Percentiles rank a stretch among this genome's conserved stretches.
Evolutionary conservation across 2,113 vertebrate genomes (phyloP).

Genomic region (Bos indicus): DNA sequence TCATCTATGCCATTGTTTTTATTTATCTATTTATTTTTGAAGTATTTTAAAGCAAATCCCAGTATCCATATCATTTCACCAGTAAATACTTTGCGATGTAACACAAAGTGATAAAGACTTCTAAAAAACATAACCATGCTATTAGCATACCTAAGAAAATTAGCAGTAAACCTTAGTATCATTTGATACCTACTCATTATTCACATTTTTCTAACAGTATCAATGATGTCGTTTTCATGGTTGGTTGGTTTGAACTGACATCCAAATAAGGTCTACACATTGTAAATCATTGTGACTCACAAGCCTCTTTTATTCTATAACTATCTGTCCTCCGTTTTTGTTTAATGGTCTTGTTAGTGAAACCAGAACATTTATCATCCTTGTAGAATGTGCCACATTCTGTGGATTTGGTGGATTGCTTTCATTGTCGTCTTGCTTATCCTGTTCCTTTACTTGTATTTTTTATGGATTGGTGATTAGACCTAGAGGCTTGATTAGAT

Average conservation of each 20-base stretch:
- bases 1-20: not conserved
- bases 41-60: not conserved
- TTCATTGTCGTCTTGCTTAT: not conserved
- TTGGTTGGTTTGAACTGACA: not conserved
- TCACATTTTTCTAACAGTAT: not conserved
- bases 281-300: not conserved
- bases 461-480: not conserved
- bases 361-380: not conserved
- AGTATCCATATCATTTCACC: not conserved
- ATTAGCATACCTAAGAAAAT: not conserved
- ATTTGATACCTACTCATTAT: not conserved
- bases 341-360: not conserved
- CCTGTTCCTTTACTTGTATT: not conserved
- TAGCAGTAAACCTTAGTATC: not conserved
- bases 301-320: not conserved
- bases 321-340: not conserved
- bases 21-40: not conserved
- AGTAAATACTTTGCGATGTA: not conserved
- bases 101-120: not conserved
- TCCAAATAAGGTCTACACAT: not conserved
- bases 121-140: not conserved
- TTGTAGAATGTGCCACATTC: not conserved
- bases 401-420: not conserved
- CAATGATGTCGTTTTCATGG: not conserved
- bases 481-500: not conserved